These are phyloP conservation scores for Littorina saxatilis DNA, from an alignment of 1,140 invertebrate species.

Conservation along the genomic window DNA sequence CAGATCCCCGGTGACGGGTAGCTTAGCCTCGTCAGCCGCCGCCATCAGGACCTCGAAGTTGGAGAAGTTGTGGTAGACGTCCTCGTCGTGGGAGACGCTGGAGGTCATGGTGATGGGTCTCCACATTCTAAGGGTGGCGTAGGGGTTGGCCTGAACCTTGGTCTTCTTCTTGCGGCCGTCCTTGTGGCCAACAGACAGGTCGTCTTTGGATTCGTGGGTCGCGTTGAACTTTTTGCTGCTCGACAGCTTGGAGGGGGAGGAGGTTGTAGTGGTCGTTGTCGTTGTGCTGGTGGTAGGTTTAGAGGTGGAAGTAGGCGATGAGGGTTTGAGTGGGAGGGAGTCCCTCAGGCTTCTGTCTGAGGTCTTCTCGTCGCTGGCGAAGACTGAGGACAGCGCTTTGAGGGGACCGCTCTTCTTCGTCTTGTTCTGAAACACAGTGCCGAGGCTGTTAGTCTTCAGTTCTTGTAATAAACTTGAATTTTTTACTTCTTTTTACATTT, in stretches of 20 bases:
- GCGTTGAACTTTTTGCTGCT: neutral
- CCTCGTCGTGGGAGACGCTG: constrained; percentile 32
- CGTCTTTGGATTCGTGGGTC: constrained; percentile 44
- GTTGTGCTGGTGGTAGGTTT: neutral
- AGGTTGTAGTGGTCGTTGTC: too few relatives aligned
- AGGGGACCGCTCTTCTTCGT: constrained; percentile 62
- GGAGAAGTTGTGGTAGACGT: constrained; percentile 47
- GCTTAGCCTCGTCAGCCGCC: neutral
- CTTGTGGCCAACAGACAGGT: constrained; percentile 24
- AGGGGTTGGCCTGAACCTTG: constrained; percentile 53
- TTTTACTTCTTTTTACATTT: too few relatives aligned
- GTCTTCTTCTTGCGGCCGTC: constrained; percentile 35
- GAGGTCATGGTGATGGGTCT: constrained; percentile 45
- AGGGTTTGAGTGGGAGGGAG: neutral
- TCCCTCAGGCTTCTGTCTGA: constrained; percentile 4
- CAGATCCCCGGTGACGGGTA: constrained; percentile 24
- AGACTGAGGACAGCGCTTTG: constrained; percentile 61
- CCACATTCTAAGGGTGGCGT: constrained; percentile 58
- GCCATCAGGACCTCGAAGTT: constrained; percentile 43
- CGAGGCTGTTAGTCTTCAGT: too few relatives aligned
- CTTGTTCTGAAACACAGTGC: constrained; percentile 47
- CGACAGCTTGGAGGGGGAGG: neutral
- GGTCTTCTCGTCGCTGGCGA: constrained; percentile 41
- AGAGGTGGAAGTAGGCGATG: neutral
- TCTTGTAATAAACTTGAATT: too few relatives aligned